Evolutionary conservation across 2,888 invertebrate species (phyloP).

Genomic region (Leuctra nigra): DNA sequence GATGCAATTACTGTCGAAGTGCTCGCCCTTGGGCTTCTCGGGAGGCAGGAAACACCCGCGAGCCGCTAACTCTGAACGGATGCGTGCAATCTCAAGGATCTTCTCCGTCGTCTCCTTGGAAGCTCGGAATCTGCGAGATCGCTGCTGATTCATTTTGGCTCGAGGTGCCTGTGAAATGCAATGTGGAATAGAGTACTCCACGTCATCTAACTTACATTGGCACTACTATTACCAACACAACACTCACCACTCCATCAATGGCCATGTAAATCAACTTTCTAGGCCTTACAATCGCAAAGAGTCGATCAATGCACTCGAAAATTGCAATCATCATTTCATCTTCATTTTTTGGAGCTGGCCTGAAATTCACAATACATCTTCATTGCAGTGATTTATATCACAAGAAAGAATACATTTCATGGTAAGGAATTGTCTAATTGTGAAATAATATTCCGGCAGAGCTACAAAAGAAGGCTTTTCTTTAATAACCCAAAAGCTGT

Average conservation of each 20-base stretch:
- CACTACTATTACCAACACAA: background rate
- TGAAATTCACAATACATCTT: constrained; percentile 34
- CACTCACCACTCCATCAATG: constrained; percentile 90
- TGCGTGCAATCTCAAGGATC: constrained; percentile 72
- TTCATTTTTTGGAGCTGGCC: constrained; percentile 93
- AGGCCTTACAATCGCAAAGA: constrained; percentile 89
- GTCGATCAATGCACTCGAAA: constrained; percentile 95
- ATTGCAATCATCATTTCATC: constrained; percentile 99
- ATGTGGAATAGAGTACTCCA: too few species aligned
- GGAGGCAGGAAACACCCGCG: constrained; percentile 75
- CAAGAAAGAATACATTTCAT: too few species aligned
- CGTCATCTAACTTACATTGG: background rate
- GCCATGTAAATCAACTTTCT: constrained; percentile 96
- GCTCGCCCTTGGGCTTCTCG: constrained; percentile 83
- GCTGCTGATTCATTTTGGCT: constrained; percentile 99
- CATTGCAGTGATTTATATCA: background rate
- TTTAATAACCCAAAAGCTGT: too few species aligned
- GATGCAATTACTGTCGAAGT: constrained; percentile 99
- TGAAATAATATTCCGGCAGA: too few species aligned
- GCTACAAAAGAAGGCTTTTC: too few species aligned
- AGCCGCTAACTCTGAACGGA: constrained; percentile 62
- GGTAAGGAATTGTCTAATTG: too few species aligned
- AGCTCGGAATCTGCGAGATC: constrained; percentile 92
- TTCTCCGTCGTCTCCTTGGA: constrained; percentile 92
- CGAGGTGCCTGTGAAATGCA: constrained; percentile 91